phyloP scores from a whole-genome alignment of 64 coral and sea anemone species.

The Stylophora pistillata region DNA sequence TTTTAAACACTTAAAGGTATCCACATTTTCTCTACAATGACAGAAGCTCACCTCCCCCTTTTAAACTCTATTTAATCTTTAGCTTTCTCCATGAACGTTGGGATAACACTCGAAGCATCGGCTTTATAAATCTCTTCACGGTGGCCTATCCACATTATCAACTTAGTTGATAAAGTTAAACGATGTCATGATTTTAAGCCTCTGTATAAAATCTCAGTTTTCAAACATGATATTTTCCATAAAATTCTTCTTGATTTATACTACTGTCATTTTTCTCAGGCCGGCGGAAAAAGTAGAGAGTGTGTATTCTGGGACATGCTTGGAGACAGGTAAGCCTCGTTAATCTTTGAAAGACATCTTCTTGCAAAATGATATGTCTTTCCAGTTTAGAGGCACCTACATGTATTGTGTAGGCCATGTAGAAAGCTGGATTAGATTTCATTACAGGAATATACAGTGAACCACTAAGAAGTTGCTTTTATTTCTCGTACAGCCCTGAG shows the following conservation, averaged over 20 bases:
- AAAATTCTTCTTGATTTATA: not conserved
- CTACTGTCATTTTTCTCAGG: not conserved
- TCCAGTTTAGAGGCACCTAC: not conserved
- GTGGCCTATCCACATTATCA: too few relatives aligned
- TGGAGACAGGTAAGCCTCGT: not conserved
- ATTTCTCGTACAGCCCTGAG: not conserved
- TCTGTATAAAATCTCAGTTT: too few relatives aligned
- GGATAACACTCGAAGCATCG: not conserved
- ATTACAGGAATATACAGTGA: too few relatives aligned
- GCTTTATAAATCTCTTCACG: too few relatives aligned
- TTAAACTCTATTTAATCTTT: not conserved
- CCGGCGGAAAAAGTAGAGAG: not conserved
- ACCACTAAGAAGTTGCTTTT: not conserved
- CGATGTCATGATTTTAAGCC: too few relatives aligned
- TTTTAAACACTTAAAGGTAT: constrained; percentile 12
- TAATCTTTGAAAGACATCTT: not conserved
- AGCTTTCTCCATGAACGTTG: not conserved
- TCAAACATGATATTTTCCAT: not conserved
- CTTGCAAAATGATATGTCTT: not conserved
- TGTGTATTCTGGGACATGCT: constrained; percentile 36
- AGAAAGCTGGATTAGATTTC: too few relatives aligned
- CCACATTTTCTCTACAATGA: not conserved
- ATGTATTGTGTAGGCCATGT: not conserved
- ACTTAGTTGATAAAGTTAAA: too few relatives aligned
- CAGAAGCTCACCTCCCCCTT: not conserved